Evolutionary conservation across 2,888 invertebrate species (phyloP), one percentile per base, ranked within the genome.

Genomic region (Flabesymbios commensalis): DNA sequence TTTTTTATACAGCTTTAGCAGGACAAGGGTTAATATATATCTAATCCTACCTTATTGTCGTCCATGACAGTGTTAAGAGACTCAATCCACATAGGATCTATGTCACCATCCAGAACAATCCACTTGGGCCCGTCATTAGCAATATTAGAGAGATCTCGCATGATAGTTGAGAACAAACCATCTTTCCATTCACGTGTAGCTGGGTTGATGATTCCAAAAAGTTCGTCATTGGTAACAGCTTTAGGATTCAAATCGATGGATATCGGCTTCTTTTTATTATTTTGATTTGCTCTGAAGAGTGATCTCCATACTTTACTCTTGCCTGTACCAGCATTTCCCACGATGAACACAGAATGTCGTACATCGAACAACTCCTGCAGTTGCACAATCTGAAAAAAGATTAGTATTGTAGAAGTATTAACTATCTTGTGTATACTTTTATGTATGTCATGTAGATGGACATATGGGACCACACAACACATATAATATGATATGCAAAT

Each of bases 71-170:
- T 97, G 82, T 97, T 97, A 59, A 97, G 85, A 17, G 95, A 96
- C 82, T 97, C 96, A 73, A 97, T 97, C 94, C 94, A 94, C 95
- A 97, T 96, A 0, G 96, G 96, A 86, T 97, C 96, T 73, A 97
- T 97, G 78, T 97, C 96, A 36, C 96, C 96, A 83, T 97, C 97
- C 60, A 97, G 85, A 53, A 97, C 88, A 72, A 97, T 94, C 96
- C 97, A 97, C 83, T 94, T 95, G 0, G 84, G 84, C 2, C 83
- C 81, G 75, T 95, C 95, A 0, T 91, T 90, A 17, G 87, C 86
- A 72, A 93, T 83, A 85, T 95, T 95, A 26, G 96, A 94, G 83
- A 96, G 92, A 76, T 97, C 96, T 81, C 97, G 87, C 95, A 97
- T 96, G 65, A 96, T 88, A 1, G 93, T 93, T 1, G 96, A 96